Percentiles rank a stretch among this genome's conserved stretches.
Conservation (phyloP, 2,888 invertebrate species). For the Eledone cirrhosa region DNA sequence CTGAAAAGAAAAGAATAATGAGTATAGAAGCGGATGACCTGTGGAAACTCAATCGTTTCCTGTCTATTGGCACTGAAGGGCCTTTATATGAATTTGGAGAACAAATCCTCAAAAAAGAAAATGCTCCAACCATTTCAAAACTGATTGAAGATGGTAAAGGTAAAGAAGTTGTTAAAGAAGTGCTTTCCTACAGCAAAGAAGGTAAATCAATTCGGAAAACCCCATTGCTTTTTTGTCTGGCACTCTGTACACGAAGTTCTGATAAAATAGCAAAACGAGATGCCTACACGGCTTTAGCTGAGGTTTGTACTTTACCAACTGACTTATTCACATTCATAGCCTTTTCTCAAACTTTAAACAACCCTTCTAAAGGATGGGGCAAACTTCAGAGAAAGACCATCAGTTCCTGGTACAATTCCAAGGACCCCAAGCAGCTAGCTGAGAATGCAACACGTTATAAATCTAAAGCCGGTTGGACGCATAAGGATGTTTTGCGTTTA, state of each 20-base stretch:
- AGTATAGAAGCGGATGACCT: constrained; percentile 32
- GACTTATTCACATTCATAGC: constrained; percentile 75
- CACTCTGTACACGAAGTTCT: constrained; percentile 72
- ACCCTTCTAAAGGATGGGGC: constrained; percentile 70
- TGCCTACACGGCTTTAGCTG: constrained; percentile 71
- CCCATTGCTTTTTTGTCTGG: constrained; percentile 73
- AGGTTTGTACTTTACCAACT: constrained; percentile 74
- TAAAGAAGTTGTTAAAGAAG: constrained; percentile 54
- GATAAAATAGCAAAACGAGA: constrained; percentile 69
- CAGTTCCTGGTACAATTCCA: constrained; percentile 74
- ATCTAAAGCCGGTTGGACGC: constrained; percentile 76
- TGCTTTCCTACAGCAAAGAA: constrained; percentile 49
- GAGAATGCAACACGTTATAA: constrained; percentile 73
- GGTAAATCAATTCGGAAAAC: constrained; percentile 63
- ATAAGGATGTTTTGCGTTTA: constrained; percentile 75
- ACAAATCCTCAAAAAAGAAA: constrained; percentile 52
- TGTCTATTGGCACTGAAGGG: constrained; percentile 57
- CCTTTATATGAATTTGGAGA: constrained; percentile 55
- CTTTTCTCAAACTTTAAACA: constrained; percentile 69
- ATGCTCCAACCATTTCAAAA: constrained; percentile 47
- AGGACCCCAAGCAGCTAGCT: constrained; percentile 74
- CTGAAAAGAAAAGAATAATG: constrained; percentile 2
- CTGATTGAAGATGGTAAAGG: constrained; percentile 58
- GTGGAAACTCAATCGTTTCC: constrained; percentile 36
- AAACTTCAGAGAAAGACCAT: constrained; percentile 75